These are phyloP conservation scores for Hepsetus odoe DNA, from an alignment of 2,113 vertebrate genomes.

Conservation along the genomic window DNA sequence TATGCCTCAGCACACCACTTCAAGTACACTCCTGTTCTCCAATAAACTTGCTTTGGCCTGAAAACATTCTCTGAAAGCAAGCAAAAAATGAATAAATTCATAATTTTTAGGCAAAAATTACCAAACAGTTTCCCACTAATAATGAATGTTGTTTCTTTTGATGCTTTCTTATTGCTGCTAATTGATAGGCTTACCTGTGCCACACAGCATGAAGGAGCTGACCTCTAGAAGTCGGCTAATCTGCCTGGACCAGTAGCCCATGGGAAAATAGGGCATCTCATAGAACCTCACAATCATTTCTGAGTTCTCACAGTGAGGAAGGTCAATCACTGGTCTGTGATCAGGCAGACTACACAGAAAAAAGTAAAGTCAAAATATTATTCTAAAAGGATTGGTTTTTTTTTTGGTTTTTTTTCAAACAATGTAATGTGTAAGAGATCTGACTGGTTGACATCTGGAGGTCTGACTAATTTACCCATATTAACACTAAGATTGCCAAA, in stretches of 20 bases:
- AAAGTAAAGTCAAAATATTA: too few species aligned
- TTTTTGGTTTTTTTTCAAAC: neutral
- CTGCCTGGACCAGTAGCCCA: constrained; percentile 96
- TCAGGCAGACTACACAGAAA: constrained; percentile 82
- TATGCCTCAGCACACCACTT: constrained; percentile 95
- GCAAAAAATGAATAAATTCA: too few species aligned
- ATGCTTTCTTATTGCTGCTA: neutral
- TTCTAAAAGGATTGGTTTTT: too few species aligned
- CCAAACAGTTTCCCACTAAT: neutral
- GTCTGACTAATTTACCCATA: neutral
- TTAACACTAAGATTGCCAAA: neutral
- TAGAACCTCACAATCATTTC: constrained; percentile 91
- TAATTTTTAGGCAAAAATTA: too few species aligned
- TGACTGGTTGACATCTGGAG: neutral
- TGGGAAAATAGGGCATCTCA: constrained; percentile 96
- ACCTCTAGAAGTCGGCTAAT: constrained; percentile 92
- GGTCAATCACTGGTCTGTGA: constrained; percentile 88
- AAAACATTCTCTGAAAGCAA: constrained; percentile 74
- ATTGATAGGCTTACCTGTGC: constrained; percentile 78
- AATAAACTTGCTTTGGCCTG: constrained; percentile 89
- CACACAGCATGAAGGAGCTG: constrained; percentile 85
- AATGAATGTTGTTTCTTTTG: neutral
- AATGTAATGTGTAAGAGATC: neutral
- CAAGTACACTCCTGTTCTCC: constrained; percentile 94
- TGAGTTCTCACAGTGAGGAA: constrained; percentile 94